Percentiles rank a stretch among this genome's conserved stretches.
These are phyloP conservation scores for Erythrocercus mccallii DNA, from an alignment of 2,113 vertebrate species.

Conservation along the genomic window DNA sequence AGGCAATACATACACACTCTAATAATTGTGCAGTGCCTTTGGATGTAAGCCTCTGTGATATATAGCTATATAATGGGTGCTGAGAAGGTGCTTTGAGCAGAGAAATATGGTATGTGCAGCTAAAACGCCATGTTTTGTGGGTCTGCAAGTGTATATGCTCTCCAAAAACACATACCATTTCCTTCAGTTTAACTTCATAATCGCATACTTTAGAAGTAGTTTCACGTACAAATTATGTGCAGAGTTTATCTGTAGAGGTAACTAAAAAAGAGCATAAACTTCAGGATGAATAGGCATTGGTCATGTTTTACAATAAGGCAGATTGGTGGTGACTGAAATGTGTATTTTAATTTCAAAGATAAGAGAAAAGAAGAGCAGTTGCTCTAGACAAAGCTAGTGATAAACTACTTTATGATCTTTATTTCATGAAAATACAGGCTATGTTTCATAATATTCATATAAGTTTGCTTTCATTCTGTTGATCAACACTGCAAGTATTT, in stretches of 20 bases:
- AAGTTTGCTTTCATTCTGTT: background rate
- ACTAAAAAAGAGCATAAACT: background rate
- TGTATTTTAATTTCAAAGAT: background rate
- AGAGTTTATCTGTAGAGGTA: background rate
- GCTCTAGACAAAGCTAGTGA: background rate
- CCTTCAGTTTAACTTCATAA: background rate
- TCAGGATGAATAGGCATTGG: background rate
- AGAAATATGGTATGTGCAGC: background rate
- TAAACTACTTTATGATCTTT: background rate
- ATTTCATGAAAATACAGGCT: background rate
- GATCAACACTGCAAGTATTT: background rate
- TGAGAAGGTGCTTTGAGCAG: background rate
- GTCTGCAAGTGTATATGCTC: background rate
- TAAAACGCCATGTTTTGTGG: background rate
- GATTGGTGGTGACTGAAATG: background rate
- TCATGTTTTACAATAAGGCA: background rate
- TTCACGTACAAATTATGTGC: background rate
- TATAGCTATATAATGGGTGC: background rate
- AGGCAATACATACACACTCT: background rate
- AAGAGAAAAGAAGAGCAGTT: background rate
- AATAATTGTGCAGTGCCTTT: background rate
- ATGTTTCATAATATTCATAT: background rate
- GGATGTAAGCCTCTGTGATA: background rate
- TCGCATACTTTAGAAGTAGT: background rate
- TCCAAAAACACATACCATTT: background rate